Evolutionary conservation across 2,888 invertebrate species (phyloP).

Genomic region (Melanotus villosus): DNA sequence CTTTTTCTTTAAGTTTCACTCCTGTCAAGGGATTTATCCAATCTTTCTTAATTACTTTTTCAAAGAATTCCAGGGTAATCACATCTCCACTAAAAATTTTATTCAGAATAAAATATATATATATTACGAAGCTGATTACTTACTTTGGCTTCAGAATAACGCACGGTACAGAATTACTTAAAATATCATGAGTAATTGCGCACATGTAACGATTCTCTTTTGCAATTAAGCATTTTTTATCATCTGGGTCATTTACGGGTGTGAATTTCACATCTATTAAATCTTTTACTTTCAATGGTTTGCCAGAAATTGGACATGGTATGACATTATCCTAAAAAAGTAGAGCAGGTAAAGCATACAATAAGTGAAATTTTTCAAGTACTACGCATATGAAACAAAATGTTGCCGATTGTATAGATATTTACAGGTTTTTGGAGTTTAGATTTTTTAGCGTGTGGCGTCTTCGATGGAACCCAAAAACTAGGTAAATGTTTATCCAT

Average conservation of each 20-base stretch:
- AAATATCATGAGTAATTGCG: slow-evolving; percentile 95
- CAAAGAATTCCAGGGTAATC: slow-evolving; percentile 96
- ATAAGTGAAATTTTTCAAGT: too few relatives aligned
- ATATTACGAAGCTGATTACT: slow-evolving; percentile 62
- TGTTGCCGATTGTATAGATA: not conserved
- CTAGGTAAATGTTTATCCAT: slow-evolving; percentile 89
- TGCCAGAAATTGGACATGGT: slow-evolving; percentile 88
- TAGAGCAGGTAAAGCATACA: too few relatives aligned
- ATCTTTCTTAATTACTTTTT: slow-evolving; percentile 96
- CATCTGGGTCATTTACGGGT: slow-evolving; percentile 88
- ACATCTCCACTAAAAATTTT: slow-evolving; percentile 91
- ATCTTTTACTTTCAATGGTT: slow-evolving; percentile 91
- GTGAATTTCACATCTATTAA: slow-evolving; percentile 95
- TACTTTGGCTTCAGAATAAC: slow-evolving; percentile 92
- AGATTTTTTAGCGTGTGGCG: slow-evolving; percentile 83
- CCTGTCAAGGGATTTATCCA: slow-evolving; percentile 96
- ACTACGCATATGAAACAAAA: too few relatives aligned
- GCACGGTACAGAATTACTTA: slow-evolving; percentile 95
- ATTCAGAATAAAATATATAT: not conserved
- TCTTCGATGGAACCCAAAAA: slow-evolving; percentile 97
- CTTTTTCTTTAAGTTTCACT: slow-evolving; percentile 86
- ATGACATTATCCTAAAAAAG: slow-evolving; percentile 79
- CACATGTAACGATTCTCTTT: slow-evolving; percentile 97
- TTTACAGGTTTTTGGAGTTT: slow-evolving; percentile 83
- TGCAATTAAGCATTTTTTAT: slow-evolving; percentile 87